These are phyloP conservation scores for Pygocentrus nattereri DNA, from an alignment of 2,797 vertebrate genomes.

Conservation along the genomic window DNA sequence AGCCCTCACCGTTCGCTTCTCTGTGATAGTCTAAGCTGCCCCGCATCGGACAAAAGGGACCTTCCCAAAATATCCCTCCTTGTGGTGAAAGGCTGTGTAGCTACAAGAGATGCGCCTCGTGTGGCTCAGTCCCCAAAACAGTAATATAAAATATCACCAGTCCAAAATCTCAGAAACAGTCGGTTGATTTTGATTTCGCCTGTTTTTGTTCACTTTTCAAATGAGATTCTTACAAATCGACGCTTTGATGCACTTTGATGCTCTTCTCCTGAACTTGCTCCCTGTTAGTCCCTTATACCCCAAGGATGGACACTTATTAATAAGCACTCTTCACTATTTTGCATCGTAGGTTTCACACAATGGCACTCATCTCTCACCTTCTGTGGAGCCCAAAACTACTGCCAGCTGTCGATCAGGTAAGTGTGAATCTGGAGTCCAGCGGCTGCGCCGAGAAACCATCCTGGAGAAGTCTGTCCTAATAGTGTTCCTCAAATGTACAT, in stretches of 20 bases:
- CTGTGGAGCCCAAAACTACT: background rate
- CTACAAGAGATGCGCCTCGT: background rate
- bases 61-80: constrained; percentile 65
- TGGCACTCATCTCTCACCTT: background rate
- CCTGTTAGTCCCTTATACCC: background rate
- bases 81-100: constrained; percentile 52
- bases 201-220: too few relatives aligned
- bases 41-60: constrained; percentile 17
- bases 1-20: constrained; percentile 41
- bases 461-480: constrained; percentile 2
- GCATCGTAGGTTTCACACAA: background rate
- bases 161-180: background rate
- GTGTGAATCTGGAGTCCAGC: background rate
- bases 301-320: background rate
- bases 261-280: background rate
- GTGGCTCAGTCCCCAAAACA: background rate
- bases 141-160: too few relatives aligned
- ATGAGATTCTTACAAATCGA: too few relatives aligned
- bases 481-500: background rate
- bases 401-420: background rate
- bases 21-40: constrained; percentile 42
- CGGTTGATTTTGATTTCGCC: too few relatives aligned
- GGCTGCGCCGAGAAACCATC: background rate
- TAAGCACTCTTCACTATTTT: background rate
- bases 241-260: too few relatives aligned